These are phyloP conservation scores for Zaprionus vittiger DNA, from an alignment of 1,140 invertebrate species.

Conservation along the genomic window DNA sequence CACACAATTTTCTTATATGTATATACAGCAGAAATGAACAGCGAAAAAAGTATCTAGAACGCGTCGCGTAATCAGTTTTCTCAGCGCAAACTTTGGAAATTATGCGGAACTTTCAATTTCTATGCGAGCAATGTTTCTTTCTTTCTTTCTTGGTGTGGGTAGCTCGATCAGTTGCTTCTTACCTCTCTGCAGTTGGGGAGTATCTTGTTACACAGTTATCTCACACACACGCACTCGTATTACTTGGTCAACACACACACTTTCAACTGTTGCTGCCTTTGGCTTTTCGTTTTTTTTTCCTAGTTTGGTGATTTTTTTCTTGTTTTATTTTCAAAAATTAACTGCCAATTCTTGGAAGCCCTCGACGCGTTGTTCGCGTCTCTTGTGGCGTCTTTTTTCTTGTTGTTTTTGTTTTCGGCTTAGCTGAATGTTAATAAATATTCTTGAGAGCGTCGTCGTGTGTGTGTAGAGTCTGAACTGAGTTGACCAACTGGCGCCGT, in stretches of 20 bases:
- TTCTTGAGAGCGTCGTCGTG: constrained; percentile 34
- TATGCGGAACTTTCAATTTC: constrained; percentile 75
- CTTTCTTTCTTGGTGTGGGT: constrained; percentile 47
- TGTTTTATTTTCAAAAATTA: constrained; percentile 66
- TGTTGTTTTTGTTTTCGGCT: constrained; percentile 25
- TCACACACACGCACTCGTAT: constrained; percentile 33
- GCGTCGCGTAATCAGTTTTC: constrained; percentile 76
- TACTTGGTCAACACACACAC: constrained; percentile 42
- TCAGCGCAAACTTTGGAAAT: constrained; percentile 40
- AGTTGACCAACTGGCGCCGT: constrained; percentile 53
- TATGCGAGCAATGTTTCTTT: constrained; percentile 63
- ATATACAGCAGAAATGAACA: constrained; percentile 13
- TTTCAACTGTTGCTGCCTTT: constrained; percentile 49
- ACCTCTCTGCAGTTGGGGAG: not conserved
- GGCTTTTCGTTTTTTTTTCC: constrained; percentile 37
- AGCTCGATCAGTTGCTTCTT: constrained; percentile 37
- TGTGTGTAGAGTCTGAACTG: constrained; percentile 24
- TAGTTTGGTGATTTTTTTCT: constrained; percentile 39
- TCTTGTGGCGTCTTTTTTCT: not conserved
- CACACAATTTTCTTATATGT: constrained; percentile 37
- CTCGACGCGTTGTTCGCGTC: constrained; percentile 43
- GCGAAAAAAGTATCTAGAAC: constrained; percentile 65
- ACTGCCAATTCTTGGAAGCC: constrained; percentile 80
- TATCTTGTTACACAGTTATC: constrained; percentile 70
- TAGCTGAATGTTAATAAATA: constrained; percentile 75